phyloP scores from a whole-genome alignment of 2,888 invertebrate genomes.

The Lissocephala sabroskyi region DNA sequence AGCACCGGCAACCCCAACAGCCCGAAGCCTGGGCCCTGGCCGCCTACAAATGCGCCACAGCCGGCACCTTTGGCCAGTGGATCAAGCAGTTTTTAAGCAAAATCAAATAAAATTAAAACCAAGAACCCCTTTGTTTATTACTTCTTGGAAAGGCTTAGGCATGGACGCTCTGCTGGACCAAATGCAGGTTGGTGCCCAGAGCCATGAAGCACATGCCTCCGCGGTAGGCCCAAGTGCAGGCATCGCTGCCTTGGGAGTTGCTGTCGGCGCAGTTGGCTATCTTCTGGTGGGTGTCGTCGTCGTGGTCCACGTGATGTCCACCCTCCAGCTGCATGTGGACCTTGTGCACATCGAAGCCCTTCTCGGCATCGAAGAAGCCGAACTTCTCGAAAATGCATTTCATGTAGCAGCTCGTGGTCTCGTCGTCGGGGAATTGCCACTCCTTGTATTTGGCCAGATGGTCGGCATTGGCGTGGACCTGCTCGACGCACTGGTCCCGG shows the following conservation, averaged over 20 bases:
- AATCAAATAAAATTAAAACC: slow-evolving; percentile 4
- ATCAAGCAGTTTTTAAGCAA: slow-evolving; percentile 30
- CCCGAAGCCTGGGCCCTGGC: slow-evolving; percentile 45
- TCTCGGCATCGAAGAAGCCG: slow-evolving; percentile 61
- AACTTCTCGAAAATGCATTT: slow-evolving; percentile 69
- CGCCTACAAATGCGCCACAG: slow-evolving; percentile 54
- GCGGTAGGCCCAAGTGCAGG: slow-evolving; percentile 68
- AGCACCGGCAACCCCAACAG: slow-evolving; percentile 17
- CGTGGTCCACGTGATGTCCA: slow-evolving; percentile 45
- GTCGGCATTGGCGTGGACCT: slow-evolving; percentile 52
- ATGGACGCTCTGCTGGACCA: slow-evolving; percentile 64
- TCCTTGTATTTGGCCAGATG: slow-evolving; percentile 65
- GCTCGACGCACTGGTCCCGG: slow-evolving; percentile 55
- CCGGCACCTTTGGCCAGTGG: slow-evolving; percentile 48
- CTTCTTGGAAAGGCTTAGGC: slow-evolving; percentile 7
- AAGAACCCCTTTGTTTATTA: neutral
- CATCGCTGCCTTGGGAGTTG: slow-evolving; percentile 54
- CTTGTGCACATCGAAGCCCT: slow-evolving; percentile 68
- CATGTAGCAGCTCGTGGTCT: slow-evolving; percentile 66
- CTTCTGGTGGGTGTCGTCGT: slow-evolving; percentile 61
- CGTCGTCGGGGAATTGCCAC: slow-evolving; percentile 67
- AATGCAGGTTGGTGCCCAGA: slow-evolving; percentile 49
- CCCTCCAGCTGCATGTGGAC: slow-evolving; percentile 67
- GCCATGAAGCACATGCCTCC: slow-evolving; percentile 69
- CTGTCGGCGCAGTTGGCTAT: slow-evolving; percentile 66